Conservation (phyloP, 2,888 invertebrate species). For the Himalopsyche japonica region DNA sequence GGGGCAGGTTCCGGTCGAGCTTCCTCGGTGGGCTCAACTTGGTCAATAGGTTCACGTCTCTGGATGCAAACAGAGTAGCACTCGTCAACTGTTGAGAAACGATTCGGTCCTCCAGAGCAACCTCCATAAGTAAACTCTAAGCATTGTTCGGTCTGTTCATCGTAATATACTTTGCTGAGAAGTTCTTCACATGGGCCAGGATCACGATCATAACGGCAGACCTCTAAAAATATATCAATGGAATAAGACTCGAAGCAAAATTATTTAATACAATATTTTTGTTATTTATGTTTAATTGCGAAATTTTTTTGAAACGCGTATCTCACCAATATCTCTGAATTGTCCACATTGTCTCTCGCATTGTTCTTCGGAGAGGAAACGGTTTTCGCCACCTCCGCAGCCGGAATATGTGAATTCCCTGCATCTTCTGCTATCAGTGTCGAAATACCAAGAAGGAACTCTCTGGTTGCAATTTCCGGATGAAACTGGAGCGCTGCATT, state of each 20-base stretch:
- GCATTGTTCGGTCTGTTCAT: slow-evolving; percentile 64
- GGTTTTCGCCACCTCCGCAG: slow-evolving; percentile 76
- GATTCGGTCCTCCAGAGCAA: slow-evolving; percentile 82
- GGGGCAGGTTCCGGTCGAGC: slow-evolving; percentile 33
- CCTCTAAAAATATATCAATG: slow-evolving; percentile 58
- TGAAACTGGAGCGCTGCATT: slow-evolving; percentile 68
- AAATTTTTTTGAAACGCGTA: not conserved
- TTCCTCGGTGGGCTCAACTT: slow-evolving; percentile 55
- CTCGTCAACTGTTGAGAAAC: slow-evolving; percentile 74
- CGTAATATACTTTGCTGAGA: slow-evolving; percentile 73
- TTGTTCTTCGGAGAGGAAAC: slow-evolving; percentile 74
- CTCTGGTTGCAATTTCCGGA: slow-evolving; percentile 70
- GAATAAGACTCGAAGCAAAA: no score
- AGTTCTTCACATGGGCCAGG: slow-evolving; percentile 71
- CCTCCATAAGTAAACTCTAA: slow-evolving; percentile 77
- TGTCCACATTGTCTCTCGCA: slow-evolving; percentile 77
- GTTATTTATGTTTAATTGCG: no score
- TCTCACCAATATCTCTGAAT: slow-evolving; percentile 70
- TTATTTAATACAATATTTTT: no score
- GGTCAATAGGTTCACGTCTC: slow-evolving; percentile 53
- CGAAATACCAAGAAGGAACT: slow-evolving; percentile 74
- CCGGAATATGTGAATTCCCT: slow-evolving; percentile 70
- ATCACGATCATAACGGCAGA: slow-evolving; percentile 69
- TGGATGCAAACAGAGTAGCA: slow-evolving; percentile 73
- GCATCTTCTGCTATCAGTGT: slow-evolving; percentile 61